phyloP scores from a whole-genome alignment of 2,888 invertebrate genomes.

The Caenorhabditis virilis region DNA sequence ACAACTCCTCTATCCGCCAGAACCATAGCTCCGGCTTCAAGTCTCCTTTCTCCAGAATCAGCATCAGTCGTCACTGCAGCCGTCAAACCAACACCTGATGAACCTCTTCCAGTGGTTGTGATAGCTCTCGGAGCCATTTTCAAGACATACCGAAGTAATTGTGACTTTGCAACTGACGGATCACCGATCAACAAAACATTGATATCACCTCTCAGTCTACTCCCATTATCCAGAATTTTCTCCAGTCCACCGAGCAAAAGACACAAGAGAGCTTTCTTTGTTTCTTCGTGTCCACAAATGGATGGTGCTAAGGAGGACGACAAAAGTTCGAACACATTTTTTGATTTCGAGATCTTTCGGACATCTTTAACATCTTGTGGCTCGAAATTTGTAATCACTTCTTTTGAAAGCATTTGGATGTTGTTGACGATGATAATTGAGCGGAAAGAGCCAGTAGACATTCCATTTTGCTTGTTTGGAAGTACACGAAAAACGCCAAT shows the following conservation, averaged over 20 bases:
- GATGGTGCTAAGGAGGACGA: conserved; percentile 93
- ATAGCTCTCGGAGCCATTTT: conserved; percentile 93
- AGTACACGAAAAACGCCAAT: conserved; percentile 92
- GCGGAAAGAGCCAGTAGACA: conserved; percentile 62
- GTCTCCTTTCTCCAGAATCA: conserved; percentile 76
- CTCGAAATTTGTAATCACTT: conserved; percentile 77
- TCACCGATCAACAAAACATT: conserved; percentile 94
- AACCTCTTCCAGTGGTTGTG: conserved; percentile 94
- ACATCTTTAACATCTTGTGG: conserved; percentile 87
- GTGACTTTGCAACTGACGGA: conserved; percentile 98
- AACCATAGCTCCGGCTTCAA: conserved; percentile 97
- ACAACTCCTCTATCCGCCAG: conserved; percentile 96
- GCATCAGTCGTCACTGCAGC: conserved; percentile 96
- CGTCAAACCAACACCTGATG: conserved; percentile 96
- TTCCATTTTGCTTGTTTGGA: conserved; percentile 80
- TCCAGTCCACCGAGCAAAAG: conserved; percentile 92
- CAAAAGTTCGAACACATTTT: conserved; percentile 79
- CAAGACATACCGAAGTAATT: conserved; percentile 81
- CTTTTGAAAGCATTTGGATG: conserved; percentile 86
- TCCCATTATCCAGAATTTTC: conserved; percentile 83
- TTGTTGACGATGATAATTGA: conserved; percentile 92
- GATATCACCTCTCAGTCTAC: conserved; percentile 85
- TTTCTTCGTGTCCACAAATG: conserved; percentile 93
- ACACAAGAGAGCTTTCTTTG: conserved; percentile 93
- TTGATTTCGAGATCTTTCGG: conserved; percentile 76